Conservation (phyloP, 2,113 vertebrate genomes). For the Pipa parva region DNA sequence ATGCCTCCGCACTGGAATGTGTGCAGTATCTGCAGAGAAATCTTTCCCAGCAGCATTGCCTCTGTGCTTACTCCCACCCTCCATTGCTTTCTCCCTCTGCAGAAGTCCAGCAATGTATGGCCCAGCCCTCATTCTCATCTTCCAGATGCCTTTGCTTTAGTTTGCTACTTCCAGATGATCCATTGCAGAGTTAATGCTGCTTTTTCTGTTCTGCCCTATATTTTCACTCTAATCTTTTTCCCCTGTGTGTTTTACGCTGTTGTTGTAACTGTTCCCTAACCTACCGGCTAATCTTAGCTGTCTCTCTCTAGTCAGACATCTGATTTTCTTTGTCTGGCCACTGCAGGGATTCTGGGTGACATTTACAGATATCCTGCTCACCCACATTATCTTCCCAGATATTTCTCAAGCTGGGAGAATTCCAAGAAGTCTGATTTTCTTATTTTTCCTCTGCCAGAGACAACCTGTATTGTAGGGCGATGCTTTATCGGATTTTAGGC, state of each 20-base stretch:
- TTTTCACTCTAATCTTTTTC: background rate
- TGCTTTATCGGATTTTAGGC: background rate
- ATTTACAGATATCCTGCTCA: background rate
- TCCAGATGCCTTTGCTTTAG: background rate
- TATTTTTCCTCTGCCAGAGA: background rate
- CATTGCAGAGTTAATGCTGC: background rate
- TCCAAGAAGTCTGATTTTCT: background rate
- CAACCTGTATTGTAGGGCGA: background rate
- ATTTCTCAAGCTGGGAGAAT: background rate
- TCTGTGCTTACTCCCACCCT: background rate
- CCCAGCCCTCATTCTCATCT: background rate
- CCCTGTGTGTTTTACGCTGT: background rate
- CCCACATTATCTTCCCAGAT: background rate
- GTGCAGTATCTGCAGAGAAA: background rate
- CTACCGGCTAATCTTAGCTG: background rate
- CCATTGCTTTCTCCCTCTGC: background rate
- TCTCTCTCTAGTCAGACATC: background rate
- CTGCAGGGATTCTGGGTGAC: slow-evolving; percentile 3
- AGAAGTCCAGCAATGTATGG: background rate
- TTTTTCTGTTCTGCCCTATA: background rate
- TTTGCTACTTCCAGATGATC: background rate
- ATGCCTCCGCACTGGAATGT: background rate
- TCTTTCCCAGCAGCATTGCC: background rate
- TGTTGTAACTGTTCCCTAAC: background rate
- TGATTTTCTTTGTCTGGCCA: slow-evolving; percentile 6